Base-by-base conservation (phyloP, 1,140 invertebrate species). In the Drosophila kanapiae region DNA sequence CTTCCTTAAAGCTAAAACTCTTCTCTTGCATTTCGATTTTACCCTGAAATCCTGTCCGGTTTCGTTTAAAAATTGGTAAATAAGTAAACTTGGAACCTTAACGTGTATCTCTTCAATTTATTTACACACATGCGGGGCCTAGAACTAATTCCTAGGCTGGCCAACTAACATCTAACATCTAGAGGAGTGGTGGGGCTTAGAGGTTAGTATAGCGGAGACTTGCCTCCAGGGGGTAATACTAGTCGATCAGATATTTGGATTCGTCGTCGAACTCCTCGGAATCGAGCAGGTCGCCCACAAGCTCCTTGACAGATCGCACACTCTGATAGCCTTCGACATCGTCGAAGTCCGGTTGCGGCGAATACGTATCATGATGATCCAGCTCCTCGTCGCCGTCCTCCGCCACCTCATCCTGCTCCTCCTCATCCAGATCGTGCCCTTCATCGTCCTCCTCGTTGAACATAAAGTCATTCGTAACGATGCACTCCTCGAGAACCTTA, bases 391-490 rank as follows among this genome's bases (percentile, higher is more conserved):
- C 49, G n/a, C 69, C 77, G n/a, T 70, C 70, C 2, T 64, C 53
- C 27, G 79, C 38, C 5, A 71, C 60, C 6, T 60, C 56, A 10
- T 74, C 57, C 1, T 67, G 75, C 6, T 58, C 27, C 6, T 65
- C 53, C 9, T 38, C 42, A 7, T 61, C 54, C 6, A 23, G 27
- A 23, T 65, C 56, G 1, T 42, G 70, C 16, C 61, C 64, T 2
- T 70, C 61, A 9, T 80, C 60, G 6, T 80, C 78, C 13, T 88
- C 78, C 29, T 87, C 80, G 56, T 87, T 80, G 13, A 90, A 82
- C 84, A 92, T 91, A 7, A 88, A 88, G 62, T 92, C 91, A 45
- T 84, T 82, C 8, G 81, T 79, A 7, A 91, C 91, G 43, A 92
- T 92, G 57, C 91, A 91, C 18, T 92, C 86, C 37, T 88, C 86